These are phyloP conservation scores for Plagodis dolabraria DNA, from an alignment of 2,888 invertebrate species.

Conservation along the genomic window DNA sequence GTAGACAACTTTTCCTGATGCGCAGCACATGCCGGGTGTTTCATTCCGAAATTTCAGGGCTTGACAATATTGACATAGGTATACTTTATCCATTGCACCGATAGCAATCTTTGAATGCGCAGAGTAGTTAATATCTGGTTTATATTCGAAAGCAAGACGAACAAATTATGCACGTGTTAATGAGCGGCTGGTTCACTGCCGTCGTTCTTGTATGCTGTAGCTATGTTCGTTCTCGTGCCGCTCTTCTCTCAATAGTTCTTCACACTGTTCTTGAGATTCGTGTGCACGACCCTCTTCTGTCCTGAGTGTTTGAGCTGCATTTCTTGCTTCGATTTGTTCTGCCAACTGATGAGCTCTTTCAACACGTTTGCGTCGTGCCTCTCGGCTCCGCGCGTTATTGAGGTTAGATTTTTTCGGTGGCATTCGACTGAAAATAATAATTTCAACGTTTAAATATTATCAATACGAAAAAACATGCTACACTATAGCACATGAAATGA, in stretches of 20 bases:
- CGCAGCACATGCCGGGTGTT: too few relatives aligned
- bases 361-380: slow-evolving; percentile 42
- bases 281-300: slow-evolving; percentile 36
- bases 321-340: slow-evolving; percentile 41
- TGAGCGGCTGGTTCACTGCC: slow-evolving; percentile 38
- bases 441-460: slow-evolving; percentile 10
- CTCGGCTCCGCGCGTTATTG: slow-evolving; percentile 41
- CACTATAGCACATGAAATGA: slow-evolving; percentile 38
- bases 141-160: slow-evolving; percentile 42
- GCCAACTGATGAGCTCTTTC: slow-evolving; percentile 39
- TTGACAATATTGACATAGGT: too few relatives aligned
- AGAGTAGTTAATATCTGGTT: slow-evolving; percentile 31
- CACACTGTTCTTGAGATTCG: slow-evolving; percentile 45
- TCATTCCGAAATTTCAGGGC: too few relatives aligned
- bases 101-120: slow-evolving; percentile 27
- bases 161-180: slow-evolving; percentile 42
- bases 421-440: slow-evolving; percentile 28
- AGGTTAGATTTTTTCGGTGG: slow-evolving; percentile 46
- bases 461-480: slow-evolving; percentile 11
- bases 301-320: slow-evolving; percentile 34
- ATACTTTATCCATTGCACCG: slow-evolving; percentile 35
- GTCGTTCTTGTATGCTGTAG: slow-evolving; percentile 29
- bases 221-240: slow-evolving; percentile 34
- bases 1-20: too few relatives aligned
- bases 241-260: slow-evolving; percentile 37